These are phyloP conservation scores for Philypnodon macrostomus DNA, from an alignment of 2,797 vertebrate genomes.

Conservation along the genomic window DNA sequence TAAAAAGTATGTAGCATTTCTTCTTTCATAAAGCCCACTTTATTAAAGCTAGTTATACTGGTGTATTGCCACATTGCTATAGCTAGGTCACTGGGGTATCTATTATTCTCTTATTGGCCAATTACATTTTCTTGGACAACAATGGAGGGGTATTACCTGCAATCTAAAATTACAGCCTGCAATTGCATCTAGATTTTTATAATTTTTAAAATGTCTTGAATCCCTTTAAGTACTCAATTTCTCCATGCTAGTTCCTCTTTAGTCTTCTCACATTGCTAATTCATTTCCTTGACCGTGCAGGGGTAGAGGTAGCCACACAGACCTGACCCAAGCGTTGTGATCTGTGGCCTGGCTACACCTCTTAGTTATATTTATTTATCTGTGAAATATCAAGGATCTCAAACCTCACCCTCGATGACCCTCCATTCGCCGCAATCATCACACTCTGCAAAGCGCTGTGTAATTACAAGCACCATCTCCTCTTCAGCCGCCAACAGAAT, in stretches of 20 bases:
- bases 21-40: no score
- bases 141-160: no score
- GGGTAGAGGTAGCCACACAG: constrained; percentile 42
- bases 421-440: constrained; percentile 46
- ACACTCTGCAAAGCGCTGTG: constrained; percentile 51
- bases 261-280: constrained; percentile 35
- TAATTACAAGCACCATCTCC: constrained; percentile 61
- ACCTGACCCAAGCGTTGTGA: constrained; percentile 28
- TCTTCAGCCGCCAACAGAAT: constrained; percentile 53
- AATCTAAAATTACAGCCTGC: constrained; percentile 7
- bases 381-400: constrained; percentile 57
- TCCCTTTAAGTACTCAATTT: constrained; percentile 23
- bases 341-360: constrained; percentile 33
- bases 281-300: constrained; percentile 34
- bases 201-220: no score
- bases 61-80: no score
- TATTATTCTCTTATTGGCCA: no score
- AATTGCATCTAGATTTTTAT: no score
- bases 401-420: constrained; percentile 56
- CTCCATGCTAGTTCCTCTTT: constrained; percentile 40
- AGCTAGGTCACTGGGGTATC: no score
- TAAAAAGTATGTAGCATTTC: constrained; percentile 10
- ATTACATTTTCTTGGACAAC: no score
- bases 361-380: constrained; percentile 63
- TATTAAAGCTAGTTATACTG: no score